A percentile compares a stretch with the other conserved stretches of the same genome.
phyloP scores from a whole-genome alignment of 2,888 invertebrate genomes.

The Petrolisthes cinctipes region DNA sequence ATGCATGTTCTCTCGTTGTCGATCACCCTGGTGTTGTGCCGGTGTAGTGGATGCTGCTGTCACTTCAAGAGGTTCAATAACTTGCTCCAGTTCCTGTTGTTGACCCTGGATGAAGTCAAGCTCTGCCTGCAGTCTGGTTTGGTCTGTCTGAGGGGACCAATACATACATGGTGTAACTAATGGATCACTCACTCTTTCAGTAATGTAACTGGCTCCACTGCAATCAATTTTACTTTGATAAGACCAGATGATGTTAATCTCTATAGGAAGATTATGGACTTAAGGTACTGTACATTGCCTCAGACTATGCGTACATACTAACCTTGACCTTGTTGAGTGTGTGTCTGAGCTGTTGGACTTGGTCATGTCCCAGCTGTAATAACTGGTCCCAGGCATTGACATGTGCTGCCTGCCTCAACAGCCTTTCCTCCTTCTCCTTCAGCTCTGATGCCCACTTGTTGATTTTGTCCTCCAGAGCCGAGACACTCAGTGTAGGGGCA shows the following conservation, averaged over 20 bases:
- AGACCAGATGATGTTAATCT: too few relatives aligned
- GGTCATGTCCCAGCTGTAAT: slow-evolving; percentile 82
- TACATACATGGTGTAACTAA: too few relatives aligned
- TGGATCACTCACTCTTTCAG: too few relatives aligned
- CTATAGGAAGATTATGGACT: too few relatives aligned
- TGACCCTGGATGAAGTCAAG: slow-evolving; percentile 92
- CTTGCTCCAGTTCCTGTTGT: slow-evolving; percentile 90
- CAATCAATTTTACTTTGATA: too few relatives aligned
- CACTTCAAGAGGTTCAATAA: slow-evolving; percentile 87
- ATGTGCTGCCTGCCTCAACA: slow-evolving; percentile 93
- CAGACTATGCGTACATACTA: too few relatives aligned
- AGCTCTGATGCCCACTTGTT: slow-evolving; percentile 95
- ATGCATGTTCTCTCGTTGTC: slow-evolving; percentile 89
- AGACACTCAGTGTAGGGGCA: slow-evolving; percentile 76
- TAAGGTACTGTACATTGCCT: too few relatives aligned
- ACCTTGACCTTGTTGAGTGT: slow-evolving; percentile 82
- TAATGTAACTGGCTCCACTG: too few relatives aligned
- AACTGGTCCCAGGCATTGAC: slow-evolving; percentile 95
- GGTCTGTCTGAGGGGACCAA: slow-evolving; percentile 77
- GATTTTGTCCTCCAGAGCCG: slow-evolving; percentile 89
- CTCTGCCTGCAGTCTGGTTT: slow-evolving; percentile 90
- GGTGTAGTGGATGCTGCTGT: slow-evolving; percentile 71
- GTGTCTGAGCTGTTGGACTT: slow-evolving; percentile 92
- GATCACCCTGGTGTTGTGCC: slow-evolving; percentile 71
- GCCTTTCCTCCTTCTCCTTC: slow-evolving; percentile 92